Evolutionary conservation across 1,140 invertebrate genomes (phyloP), one percentile per base, ranked within the genome.

Genomic region (Ips nitidus): DNA sequence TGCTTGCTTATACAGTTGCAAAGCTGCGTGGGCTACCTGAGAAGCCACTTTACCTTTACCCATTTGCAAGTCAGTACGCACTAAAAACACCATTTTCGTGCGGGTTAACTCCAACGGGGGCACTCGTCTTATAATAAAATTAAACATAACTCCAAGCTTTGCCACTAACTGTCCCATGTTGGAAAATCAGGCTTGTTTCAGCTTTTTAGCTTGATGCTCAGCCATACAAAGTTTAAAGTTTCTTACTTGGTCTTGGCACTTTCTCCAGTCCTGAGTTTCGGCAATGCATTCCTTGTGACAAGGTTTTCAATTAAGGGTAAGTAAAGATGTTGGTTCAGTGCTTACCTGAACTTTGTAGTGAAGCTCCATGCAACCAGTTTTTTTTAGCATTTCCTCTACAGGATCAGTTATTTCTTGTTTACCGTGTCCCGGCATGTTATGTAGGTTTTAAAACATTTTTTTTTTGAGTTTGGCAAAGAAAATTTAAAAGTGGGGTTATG

Each of bases 201-300:
- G 47, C 66, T 73, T 78, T 60, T 65, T 64, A 22, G 71, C 61
- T 58, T 77, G 74, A 78, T 88, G 84, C 73, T 84, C 77, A 62
- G 84, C 80, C 83, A 96, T 94, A 79, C 94, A 97, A 2, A 82
- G 78, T 80, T 85, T 88, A 78, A 97, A 96, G 66, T 90, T 86
- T 76, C 88, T 85, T 0, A 95, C 90, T 81, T 88, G 83, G n/a
- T 85, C 81, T 79, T 95, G 92, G 80, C 94, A 97, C 80, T 92
- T 89, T 76, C 94, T 88, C 94, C 94, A 97, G 75, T 97, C 95
- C 78, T 89, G 88, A 0, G 87, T 89, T 72, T 92, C 91, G 41
- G 90, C 90, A 79, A 95, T 94, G 78, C 95, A 97, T 77, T 95
- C 91, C 90, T 94, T 80, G 55, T 22, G 22, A 22, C 22, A 22